phyloP scores from a whole-genome alignment of 2,888 invertebrate species.

The Leucozona laternaria region DNA sequence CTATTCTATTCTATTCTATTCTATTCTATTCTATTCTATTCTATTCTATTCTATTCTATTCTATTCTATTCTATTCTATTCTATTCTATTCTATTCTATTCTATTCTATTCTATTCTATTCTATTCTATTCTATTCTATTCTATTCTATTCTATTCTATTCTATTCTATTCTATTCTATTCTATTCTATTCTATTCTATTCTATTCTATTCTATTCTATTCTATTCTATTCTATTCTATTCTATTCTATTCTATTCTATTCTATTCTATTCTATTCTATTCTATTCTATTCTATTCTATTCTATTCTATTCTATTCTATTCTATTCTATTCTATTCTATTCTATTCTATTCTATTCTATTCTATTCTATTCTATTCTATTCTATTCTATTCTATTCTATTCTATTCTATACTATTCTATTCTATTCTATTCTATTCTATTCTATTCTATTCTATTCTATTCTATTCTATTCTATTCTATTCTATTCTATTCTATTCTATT shows the following conservation, averaged over 20 bases:
- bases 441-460: too few relatives aligned
- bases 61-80: not conserved
- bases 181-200: not conserved
- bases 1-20: not conserved
- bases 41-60: not conserved
- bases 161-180: not conserved
- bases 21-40: not conserved
- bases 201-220: not conserved
- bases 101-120: not conserved
- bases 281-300: not conserved
- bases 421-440: too few relatives aligned
- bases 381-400: too few relatives aligned
- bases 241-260: constrained; percentile 1
- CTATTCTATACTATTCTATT: too few relatives aligned
- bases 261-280: not conserved
- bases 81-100: constrained; percentile 2
- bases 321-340: too few relatives aligned
- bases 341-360: too few relatives aligned
- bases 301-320: too few relatives aligned
- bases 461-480: too few relatives aligned
- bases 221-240: not conserved
- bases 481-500: too few relatives aligned
- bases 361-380: too few relatives aligned
- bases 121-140: not conserved
- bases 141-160: not conserved